Evolutionary conservation across 2,888 invertebrate species (phyloP).

Genomic region (Tanytarsus gracilentus): DNA sequence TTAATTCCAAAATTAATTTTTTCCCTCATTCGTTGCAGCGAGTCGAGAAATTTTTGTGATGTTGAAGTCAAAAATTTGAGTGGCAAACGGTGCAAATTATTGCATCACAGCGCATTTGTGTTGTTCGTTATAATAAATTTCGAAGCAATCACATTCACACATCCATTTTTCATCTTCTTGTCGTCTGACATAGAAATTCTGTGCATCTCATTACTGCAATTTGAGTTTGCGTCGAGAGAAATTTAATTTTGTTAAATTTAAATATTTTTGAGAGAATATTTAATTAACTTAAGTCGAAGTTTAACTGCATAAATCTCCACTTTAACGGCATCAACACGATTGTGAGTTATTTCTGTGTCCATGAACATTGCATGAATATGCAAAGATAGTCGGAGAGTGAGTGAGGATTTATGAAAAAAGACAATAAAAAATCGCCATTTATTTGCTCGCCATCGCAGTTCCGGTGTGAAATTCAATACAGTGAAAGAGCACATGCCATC

Average conservation of each 20-base stretch:
- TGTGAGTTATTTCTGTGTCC: no score
- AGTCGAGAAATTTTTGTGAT: background rate
- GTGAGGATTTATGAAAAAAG: conserved; percentile 6
- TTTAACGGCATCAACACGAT: background rate
- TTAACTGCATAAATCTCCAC: no score
- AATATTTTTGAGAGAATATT: no score
- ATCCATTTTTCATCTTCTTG: no score
- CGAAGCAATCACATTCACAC: no score
- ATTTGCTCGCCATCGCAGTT: conserved; percentile 10
- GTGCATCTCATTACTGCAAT: no score
- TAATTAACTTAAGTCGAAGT: no score
- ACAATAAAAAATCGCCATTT: conserved; percentile 7
- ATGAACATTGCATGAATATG: background rate
- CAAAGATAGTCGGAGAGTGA: background rate
- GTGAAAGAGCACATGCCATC: conserved; percentile 1
- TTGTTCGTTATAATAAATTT: background rate
- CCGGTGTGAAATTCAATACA: conserved; percentile 10
- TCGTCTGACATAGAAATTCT: no score
- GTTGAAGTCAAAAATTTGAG: background rate
- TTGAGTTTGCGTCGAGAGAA: no score
- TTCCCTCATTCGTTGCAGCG: background rate
- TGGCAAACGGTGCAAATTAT: background rate
- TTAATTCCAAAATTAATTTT: conserved; percentile 11
- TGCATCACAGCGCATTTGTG: background rate
- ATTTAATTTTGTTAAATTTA: no score